These are phyloP conservation scores for Tuberolachnus salignus DNA, from an alignment of 2,888 invertebrate species.

Conservation along the genomic window DNA sequence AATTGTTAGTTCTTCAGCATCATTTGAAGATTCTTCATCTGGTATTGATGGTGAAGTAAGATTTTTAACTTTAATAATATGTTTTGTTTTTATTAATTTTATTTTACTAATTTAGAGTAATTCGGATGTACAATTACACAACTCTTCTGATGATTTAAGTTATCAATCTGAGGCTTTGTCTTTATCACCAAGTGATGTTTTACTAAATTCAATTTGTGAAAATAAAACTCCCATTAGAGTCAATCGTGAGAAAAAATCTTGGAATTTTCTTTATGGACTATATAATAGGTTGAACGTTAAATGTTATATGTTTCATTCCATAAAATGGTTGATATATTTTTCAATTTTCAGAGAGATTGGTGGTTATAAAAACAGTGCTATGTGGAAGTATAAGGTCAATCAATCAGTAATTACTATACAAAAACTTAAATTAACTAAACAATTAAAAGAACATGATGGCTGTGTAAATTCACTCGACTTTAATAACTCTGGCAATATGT, in stretches of 20 bases:
- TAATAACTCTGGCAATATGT: constrained; percentile 76
- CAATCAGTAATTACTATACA: constrained; percentile 83
- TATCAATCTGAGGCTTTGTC: not conserved
- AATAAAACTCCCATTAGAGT: not conserved
- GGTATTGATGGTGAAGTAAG: not conserved
- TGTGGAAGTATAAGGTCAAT: constrained; percentile 69
- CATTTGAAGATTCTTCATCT: no score
- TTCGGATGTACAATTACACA: not conserved
- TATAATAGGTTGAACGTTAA: constrained; percentile 22
- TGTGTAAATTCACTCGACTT: constrained; percentile 94
- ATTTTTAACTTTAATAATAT: not conserved
- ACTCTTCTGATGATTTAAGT: not conserved
- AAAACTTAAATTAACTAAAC: constrained; percentile 78
- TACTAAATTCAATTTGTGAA: not conserved
- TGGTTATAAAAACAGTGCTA: constrained; percentile 1
- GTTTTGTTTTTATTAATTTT: not conserved
- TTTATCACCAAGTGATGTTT: not conserved
- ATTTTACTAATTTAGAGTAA: not conserved
- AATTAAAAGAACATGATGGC: constrained; percentile 79
- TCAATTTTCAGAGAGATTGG: constrained; percentile 36
- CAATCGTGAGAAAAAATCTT: not conserved
- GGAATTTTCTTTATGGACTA: constrained; percentile 13
- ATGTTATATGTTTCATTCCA: not conserved
- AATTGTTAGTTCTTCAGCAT: not conserved
- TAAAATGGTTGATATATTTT: not conserved